Base-by-base conservation (phyloP, 1,140 invertebrate species). In the Marisa cornuarietis region DNA sequence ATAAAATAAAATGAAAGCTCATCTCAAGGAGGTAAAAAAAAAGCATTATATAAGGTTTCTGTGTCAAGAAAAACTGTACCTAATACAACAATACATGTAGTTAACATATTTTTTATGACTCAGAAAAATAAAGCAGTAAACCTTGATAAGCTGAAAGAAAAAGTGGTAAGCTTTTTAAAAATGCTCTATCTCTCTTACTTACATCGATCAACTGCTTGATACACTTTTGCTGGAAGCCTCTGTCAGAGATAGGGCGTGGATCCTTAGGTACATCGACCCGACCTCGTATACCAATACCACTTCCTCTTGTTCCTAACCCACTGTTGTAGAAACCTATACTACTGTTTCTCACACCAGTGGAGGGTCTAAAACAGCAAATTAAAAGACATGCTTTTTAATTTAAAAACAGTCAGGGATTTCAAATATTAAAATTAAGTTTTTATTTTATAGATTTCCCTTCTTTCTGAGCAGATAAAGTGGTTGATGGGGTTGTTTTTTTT, bases 151-250 rank as follows among this genome's bases (percentile, higher is more conserved):
- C 22, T 0, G 10, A 76, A 61, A 52, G 61, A 61, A 31, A 61
- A 54, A 26, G 42, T 76, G 10, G 13, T 24, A 8, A 14, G 61
- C 13, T 61, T 22, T 63, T 11, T 79, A 61, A 69, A n/a, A 66
- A 82, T 54, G 4, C 62, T 42, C 54, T 14, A 72, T 31, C 5
- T 26, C 16, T 58, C 6, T 52, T 18, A 62, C 76, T 78, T 80
- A 89, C 88, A 81, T 87, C 84, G 68, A 85, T 22, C 3, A 89
- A 61, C 24, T 31, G 68, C 65, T 81, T 83, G 62, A 88, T 86
- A 73, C 81, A 83, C 72, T 79, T 76, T 5, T 85, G 82, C 76
- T 85, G 84, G 65, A 79, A 89, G 6, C 80, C 72, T 71, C 83
- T 87, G 78, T 87, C 85, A 73, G 80, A 83, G 8, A 86, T 79